A percentile compares a stretch with the other conserved stretches of the same genome.
Conservation (phyloP, 2,888 invertebrate genomes). For the Trichogramma evanescens region DNA sequence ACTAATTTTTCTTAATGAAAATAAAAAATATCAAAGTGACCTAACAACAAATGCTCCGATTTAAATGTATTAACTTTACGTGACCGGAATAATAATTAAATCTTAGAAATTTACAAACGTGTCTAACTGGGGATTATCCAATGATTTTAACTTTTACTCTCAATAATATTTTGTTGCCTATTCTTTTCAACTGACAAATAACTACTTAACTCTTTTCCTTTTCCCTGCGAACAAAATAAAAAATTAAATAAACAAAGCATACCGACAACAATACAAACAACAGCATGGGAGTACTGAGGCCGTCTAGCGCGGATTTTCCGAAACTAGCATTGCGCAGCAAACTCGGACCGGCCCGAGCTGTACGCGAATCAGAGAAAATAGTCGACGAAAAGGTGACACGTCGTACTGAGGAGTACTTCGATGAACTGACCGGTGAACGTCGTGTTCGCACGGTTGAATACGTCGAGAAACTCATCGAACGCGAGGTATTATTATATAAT, state of each 20-base stretch:
- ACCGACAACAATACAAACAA: constrained; percentile 6
- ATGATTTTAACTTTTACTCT: too few relatives aligned
- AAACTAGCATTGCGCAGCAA: constrained; percentile 83
- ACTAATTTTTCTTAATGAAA: constrained; percentile 33
- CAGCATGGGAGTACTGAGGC: constrained; percentile 46
- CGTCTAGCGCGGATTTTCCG: constrained; percentile 65
- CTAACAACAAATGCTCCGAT: constrained; percentile 8
- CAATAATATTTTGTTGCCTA: constrained; percentile 19
- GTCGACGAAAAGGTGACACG: constrained; percentile 80
- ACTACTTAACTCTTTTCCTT: not conserved
- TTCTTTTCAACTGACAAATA: too few relatives aligned
- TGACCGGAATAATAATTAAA: constrained; percentile 1
- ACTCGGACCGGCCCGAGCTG: constrained; percentile 73
- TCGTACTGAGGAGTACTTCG: constrained; percentile 81
- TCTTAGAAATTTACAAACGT: too few relatives aligned
- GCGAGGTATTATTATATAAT: constrained; percentile 64
- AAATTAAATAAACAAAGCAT: constrained; percentile 2
- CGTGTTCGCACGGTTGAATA: constrained; percentile 87
- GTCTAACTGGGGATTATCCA: too few relatives aligned
- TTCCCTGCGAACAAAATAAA: constrained; percentile 14
- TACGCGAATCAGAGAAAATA: constrained; percentile 83
- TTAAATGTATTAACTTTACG: constrained; percentile 17
- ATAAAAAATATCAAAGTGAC: not conserved
- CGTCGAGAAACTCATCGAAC: constrained; percentile 91
- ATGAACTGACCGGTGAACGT: constrained; percentile 77